These are phyloP conservation scores for Virgularia gustaviana DNA, from an alignment of 92 coral and sea anemone species.

Conservation along the genomic window DNA sequence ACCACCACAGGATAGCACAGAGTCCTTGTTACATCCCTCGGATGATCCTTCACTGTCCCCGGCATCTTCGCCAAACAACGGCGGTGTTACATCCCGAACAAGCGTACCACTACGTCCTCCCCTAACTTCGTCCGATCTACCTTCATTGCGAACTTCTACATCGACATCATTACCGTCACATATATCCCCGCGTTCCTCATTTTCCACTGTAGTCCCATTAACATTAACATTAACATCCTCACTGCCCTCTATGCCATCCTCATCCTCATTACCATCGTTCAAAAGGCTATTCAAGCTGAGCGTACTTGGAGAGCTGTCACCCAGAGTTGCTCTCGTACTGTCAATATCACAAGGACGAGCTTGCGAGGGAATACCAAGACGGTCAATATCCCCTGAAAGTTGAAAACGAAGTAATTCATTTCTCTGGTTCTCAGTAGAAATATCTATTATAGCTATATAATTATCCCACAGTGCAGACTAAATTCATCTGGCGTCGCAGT, in stretches of 20 bases:
- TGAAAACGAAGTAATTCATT: background rate
- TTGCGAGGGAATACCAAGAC: background rate
- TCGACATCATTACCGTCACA: too few species aligned
- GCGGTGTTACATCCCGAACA: too few species aligned
- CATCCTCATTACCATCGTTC: slow-evolving; percentile 22
- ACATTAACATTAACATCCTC: background rate
- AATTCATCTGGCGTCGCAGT: too few species aligned
- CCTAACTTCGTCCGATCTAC: too few species aligned
- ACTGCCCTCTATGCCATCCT: background rate
- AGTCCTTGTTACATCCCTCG: slow-evolving; percentile 6
- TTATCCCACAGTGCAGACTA: too few species aligned
- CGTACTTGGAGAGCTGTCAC: slow-evolving; percentile 34
- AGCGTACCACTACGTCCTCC: too few species aligned
- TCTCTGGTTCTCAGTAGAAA: background rate
- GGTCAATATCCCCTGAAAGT: slow-evolving; percentile 5
- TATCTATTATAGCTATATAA: too few species aligned
- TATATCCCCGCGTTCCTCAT: background rate
- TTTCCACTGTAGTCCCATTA: background rate
- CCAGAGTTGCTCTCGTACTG: slow-evolving; percentile 32
- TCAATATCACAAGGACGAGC: slow-evolving; percentile 9
- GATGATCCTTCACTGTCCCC: background rate
- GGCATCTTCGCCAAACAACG: too few species aligned
- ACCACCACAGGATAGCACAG: background rate
- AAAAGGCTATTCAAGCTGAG: slow-evolving; percentile 18
- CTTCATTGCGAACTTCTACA: too few species aligned